Conservation (phyloP, 92 coral and sea anemone genomes). For the Porites evermanni region DNA sequence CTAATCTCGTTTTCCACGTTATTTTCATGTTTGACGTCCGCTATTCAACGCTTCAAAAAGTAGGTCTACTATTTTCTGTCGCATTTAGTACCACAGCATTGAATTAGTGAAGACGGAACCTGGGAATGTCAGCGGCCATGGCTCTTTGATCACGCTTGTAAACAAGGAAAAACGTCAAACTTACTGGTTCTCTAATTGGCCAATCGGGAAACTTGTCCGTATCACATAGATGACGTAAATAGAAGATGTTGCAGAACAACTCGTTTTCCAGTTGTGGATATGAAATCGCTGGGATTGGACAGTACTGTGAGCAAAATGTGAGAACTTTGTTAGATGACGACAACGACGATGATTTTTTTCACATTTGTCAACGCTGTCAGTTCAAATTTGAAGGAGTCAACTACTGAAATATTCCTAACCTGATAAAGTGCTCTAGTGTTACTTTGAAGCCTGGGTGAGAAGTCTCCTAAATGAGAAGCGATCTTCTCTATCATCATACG, state of each 20-base stretch:
- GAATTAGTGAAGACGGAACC: background rate
- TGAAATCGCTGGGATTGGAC: slow-evolving; percentile 92
- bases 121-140: background rate
- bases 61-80: no score
- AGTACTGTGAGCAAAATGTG: slow-evolving; percentile 66
- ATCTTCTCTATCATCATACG: slow-evolving; percentile 98
- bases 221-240: slow-evolving; percentile 94
- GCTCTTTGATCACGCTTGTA: background rate
- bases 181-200: slow-evolving; percentile 98
- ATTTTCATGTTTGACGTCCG: no score
- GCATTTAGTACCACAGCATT: no score
- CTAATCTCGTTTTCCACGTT: no score
- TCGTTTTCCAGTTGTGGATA: slow-evolving; percentile 93
- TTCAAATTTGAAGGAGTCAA: background rate
- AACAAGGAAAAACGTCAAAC: background rate
- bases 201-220: slow-evolving; percentile 97
- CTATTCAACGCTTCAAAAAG: no score
- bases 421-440: slow-evolving; percentile 96
- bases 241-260: slow-evolving; percentile 97
- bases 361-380: background rate
- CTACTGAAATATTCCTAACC: slow-evolving; percentile 47
- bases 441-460: slow-evolving; percentile 95
- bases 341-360: background rate
- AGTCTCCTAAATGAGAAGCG: slow-evolving; percentile 96
- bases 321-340: background rate